These are phyloP conservation scores for Drosophila arawakana DNA, from an alignment of 1,140 invertebrate species.

Conservation along the genomic window DNA sequence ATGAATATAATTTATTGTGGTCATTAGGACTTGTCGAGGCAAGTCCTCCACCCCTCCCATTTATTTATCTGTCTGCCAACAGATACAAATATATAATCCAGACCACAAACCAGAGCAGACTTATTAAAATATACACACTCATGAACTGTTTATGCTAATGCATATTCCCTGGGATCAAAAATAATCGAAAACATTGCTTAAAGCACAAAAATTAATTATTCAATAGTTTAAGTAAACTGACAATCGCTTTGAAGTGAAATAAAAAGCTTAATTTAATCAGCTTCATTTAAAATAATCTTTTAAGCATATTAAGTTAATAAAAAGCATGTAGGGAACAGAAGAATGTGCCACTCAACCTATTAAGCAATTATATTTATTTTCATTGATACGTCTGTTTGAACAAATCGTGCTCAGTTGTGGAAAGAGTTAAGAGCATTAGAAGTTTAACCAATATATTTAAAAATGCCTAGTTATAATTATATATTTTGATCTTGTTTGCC, in stretches of 20 bases:
- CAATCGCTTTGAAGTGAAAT: neutral
- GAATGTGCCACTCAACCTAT: too few species aligned
- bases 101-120: constrained; percentile 1
- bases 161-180: neutral
- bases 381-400: too few species aligned
- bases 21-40: constrained; percentile 55
- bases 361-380: too few species aligned
- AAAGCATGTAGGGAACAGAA: too few species aligned
- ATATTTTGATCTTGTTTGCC: too few species aligned
- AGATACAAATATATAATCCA: constrained; percentile 22
- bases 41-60: neutral
- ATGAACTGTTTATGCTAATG: constrained; percentile 14
- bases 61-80: constrained; percentile 1
- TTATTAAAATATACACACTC: constrained; percentile 9
- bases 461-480: too few species aligned
- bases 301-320: too few species aligned
- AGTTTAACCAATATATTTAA: too few species aligned
- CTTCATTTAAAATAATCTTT: too few species aligned
- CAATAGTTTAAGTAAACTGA: neutral
- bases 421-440: too few species aligned
- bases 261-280: too few species aligned
- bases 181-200: constrained; percentile 3
- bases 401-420: too few species aligned
- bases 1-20: constrained; percentile 82
- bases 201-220: neutral